Percentiles rank a stretch among this genome's conserved stretches.
These are phyloP conservation scores for Caranx ignobilis DNA, from an alignment of 2,113 vertebrate species.

Conservation along the genomic window DNA sequence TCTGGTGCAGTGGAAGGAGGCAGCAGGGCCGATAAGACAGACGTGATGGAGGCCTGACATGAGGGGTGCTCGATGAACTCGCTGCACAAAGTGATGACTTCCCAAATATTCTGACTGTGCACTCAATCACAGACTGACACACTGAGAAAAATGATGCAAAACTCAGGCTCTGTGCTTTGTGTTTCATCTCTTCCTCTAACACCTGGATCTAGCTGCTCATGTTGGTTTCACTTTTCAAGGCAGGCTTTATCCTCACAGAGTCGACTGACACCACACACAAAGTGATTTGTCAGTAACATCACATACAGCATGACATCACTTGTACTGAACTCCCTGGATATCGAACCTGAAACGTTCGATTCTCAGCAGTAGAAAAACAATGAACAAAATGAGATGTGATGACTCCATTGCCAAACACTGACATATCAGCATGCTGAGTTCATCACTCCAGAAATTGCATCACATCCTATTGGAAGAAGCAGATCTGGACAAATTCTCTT, in stretches of 20 bases:
- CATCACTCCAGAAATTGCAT: too few species aligned
- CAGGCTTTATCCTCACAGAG: too few species aligned
- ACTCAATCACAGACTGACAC: not conserved
- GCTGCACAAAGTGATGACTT: not conserved
- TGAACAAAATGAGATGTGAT: not conserved
- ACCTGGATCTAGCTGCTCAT: too few species aligned
- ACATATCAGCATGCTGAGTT: not conserved
- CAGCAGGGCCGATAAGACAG: not conserved
- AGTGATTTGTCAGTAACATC: too few species aligned
- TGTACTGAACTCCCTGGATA: too few species aligned
- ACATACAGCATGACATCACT: too few species aligned
- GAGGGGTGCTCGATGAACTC: not conserved
- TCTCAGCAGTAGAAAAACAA: not conserved
- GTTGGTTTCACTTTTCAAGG: too few species aligned
- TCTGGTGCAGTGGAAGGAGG: not conserved
- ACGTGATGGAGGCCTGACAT: conserved; percentile 1
- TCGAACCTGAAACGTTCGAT: not conserved
- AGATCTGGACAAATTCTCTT: not conserved
- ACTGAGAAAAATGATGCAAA: not conserved
- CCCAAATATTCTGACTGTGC: not conserved
- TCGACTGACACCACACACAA: too few species aligned
- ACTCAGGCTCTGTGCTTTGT: too few species aligned
- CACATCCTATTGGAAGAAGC: not conserved
- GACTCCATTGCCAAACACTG: not conserved
- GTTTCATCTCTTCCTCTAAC: too few species aligned